These are phyloP conservation scores for Tuberolachnus salignus DNA, from an alignment of 2,888 invertebrate species.

Conservation along the genomic window DNA sequence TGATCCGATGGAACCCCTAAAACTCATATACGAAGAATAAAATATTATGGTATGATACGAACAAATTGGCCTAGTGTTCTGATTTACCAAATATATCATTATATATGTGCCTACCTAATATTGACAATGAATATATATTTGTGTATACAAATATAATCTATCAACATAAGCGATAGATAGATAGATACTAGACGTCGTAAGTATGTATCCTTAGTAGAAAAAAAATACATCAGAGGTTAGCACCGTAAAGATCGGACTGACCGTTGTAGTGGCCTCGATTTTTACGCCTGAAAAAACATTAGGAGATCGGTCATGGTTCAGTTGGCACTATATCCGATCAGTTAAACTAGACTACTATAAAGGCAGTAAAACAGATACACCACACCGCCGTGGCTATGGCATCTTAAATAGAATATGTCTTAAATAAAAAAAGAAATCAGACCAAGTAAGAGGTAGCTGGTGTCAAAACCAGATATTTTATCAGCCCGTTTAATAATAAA, in stretches of 20 bases:
- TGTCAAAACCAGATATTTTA: not conserved
- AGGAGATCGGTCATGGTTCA: conserved; percentile 47
- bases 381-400: not conserved
- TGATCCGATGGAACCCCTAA: conserved; percentile 1
- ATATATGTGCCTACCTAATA: not conserved
- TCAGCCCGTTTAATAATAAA: not conserved
- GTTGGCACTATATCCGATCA: conserved; percentile 44
- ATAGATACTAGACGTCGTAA: not conserved
- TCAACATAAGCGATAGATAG: not conserved
- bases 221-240: conserved; percentile 43
- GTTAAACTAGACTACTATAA: conserved; percentile 31
- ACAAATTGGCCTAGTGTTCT: conserved; percentile 40
- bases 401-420: conserved; percentile 19
- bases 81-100: conserved; percentile 25
- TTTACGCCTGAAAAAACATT: conserved; percentile 41
- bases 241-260: conserved; percentile 42
- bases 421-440: not conserved
- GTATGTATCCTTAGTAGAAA: conserved; percentile 5
- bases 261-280: conserved; percentile 53
- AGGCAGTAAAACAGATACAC: not conserved
- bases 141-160: conserved; percentile 20
- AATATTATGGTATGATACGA: not conserved
- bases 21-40: not conserved
- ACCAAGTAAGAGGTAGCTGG: not conserved
- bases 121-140: conserved; percentile 36